Base-by-base conservation (phyloP, 2,113 vertebrate species). In the Dicaeum eximium region DNA sequence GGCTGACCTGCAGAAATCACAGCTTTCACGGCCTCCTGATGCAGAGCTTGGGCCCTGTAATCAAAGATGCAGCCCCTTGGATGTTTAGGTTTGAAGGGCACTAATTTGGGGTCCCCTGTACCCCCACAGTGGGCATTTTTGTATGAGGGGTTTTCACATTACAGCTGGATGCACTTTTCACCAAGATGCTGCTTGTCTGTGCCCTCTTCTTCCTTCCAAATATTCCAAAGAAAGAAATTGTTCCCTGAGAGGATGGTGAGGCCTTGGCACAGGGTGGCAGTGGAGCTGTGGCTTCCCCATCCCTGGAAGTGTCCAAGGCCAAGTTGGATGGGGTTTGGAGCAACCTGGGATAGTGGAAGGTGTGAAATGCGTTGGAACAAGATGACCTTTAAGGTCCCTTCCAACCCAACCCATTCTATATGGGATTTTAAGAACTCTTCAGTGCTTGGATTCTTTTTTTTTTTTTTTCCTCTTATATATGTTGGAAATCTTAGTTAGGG, bases 321-420 rank as follows among this genome's bases (percentile, higher is more conserved):
- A 54, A 40, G n/a, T 0, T 42, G 42, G 35, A 66, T 0, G 0
- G 17, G 31, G 11, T 11, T 86, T 75, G 87, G 70, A 54, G 17
- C 20, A 60, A 0, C 20, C 24, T 67, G 70, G n/a, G 3, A 1
- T 4, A 11, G 21, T 69, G 47, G 17, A 16, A 82, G 7, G 4
- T 40, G 35, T 61, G 38, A 38, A 38, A 38, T 9, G 9, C 0
- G 0, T 16, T 74, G 16, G 45, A 60, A 53, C 7, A 9, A 22
- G 12, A 11, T 65, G 12, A 33, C 1, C 10, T 66, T 44, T 33
- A 45, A n/a, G 28, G 13, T 51, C 17, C 11, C 24, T 61, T 69
- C 62, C 30, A 69, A 16, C 14, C 5, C 45, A 45, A 45, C 1
- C 9, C 21, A 9, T 19, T 67, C 14, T 24, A 40, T 24, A 38